Conservation (phyloP, 2,888 invertebrate genomes). For the Chaetogeoica ovagalla region DNA sequence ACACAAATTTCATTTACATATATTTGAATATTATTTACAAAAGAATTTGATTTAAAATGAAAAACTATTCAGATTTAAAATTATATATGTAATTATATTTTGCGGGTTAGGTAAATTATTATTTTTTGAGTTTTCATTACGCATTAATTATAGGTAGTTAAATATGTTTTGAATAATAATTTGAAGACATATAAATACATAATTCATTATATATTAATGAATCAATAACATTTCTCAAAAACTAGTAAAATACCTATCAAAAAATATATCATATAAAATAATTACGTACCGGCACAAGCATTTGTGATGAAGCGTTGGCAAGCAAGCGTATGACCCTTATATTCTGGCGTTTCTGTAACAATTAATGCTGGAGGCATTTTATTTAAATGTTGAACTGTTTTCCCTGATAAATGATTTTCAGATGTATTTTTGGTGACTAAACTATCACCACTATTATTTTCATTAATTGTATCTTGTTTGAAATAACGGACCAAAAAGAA, state of each 20-base stretch:
- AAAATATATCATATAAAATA: background rate
- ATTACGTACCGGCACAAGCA: conserved; percentile 43
- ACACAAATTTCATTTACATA: no score
- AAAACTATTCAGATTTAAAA: no score
- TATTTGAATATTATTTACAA: no score
- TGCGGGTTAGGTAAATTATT: background rate
- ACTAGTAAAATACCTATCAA: background rate
- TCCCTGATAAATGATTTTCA: conserved; percentile 30
- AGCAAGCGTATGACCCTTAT: conserved; percentile 44
- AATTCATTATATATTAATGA: background rate
- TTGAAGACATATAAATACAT: no score
- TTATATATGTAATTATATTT: background rate
- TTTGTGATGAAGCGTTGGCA: conserved; percentile 49
- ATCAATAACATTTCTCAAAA: background rate
- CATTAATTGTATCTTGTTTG: conserved; percentile 36
- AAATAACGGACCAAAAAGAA: conserved; percentile 71
- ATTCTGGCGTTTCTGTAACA: conserved; percentile 32
- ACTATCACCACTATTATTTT: conserved; percentile 58
- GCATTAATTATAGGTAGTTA: background rate
- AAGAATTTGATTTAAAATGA: no score
- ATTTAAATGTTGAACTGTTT: conserved; percentile 38
- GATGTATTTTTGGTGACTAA: conserved; percentile 26
- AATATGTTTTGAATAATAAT: background rate
- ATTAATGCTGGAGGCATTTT: conserved; percentile 39
- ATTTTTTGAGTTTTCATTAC: background rate